Conservation (phyloP, 1,140 invertebrate genomes). For the Atopsyche davidsoni region DNA sequence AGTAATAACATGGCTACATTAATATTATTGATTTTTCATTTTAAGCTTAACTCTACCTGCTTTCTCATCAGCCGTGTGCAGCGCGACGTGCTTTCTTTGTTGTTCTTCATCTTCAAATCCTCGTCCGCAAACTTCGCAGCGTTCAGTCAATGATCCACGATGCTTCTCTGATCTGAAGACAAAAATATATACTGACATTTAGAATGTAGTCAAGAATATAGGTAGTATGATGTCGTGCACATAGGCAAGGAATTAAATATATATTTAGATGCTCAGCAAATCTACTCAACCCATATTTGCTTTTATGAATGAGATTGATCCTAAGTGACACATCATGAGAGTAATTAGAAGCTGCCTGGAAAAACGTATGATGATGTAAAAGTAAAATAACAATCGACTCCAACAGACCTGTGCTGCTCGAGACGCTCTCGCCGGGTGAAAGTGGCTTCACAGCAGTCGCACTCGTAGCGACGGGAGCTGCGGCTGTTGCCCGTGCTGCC, state of each 20-base stretch:
- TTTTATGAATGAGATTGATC: too few relatives aligned
- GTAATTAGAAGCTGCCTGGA: too few relatives aligned
- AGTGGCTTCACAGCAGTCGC: constrained; percentile 42
- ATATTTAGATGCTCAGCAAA: too few relatives aligned
- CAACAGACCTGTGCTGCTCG: constrained; percentile 41
- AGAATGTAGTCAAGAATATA: too few relatives aligned
- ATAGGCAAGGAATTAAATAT: too few relatives aligned
- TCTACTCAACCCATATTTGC: too few relatives aligned
- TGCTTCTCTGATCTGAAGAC: constrained; percentile 38
- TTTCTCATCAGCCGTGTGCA: constrained; percentile 41
- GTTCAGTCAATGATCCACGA: constrained; percentile 41
- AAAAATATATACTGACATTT: constrained; percentile 1
- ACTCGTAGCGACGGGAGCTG: constrained; percentile 37
- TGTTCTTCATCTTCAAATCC: constrained; percentile 46
- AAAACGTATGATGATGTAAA: too few relatives aligned
- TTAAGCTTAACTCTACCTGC: constrained; percentile 39
- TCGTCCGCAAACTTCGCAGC: constrained; percentile 43
- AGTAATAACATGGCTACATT: too few relatives aligned
- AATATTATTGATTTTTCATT: too few relatives aligned
- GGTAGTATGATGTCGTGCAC: too few relatives aligned
- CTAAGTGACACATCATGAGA: too few relatives aligned
- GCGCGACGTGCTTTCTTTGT: constrained; percentile 37
- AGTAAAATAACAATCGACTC: too few relatives aligned
- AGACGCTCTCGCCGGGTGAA: constrained; percentile 43
- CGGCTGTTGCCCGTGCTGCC: constrained; percentile 36